Evolutionary conservation across 2,113 vertebrate genomes (phyloP), one percentile per base, ranked within the genome.

Genomic region (Phalacrocorax brasilianus): DNA sequence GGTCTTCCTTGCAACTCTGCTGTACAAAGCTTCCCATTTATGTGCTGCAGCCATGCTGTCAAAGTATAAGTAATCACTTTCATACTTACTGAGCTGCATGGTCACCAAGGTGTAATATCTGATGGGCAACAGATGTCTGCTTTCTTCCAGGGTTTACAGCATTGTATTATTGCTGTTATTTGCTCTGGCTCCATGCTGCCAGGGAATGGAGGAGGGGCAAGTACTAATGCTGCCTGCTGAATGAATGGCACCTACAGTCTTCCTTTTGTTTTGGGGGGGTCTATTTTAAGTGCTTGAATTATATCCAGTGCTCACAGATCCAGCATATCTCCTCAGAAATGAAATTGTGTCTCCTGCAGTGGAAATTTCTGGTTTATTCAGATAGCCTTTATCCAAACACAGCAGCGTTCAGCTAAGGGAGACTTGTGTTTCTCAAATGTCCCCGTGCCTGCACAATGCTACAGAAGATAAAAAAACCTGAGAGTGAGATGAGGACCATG

Each of bases 21-120:
- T 23, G 62, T 40, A 77, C 79, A 93, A 49, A 91, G 89, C 78
- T 84, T 68, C 87, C 62, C 63, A 35, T 88, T 95, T 17, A 20
- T 40, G 85, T 75, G 74, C 73, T 56, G 56, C 1, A 42, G 91
- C 58, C 62, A 0, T 18, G 88, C 94, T 95, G 96, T 97, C 96
- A 95, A 63, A 59, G 81, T 65, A 9, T 80, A 91, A 97, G 91
- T 76, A 92, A 97, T 96, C 82, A 53, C 94, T 94, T 96, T 95
- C 96, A 97, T 95, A 94, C 88, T 96, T 66, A 35, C 89, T 66
- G 95, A 92, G 84, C 95, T 92, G 87, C 58, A 8, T 68, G 94
- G 93, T 97, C 97, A 96, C 93, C 70, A 87, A 95, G 94, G 96
- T 96, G 94, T 68, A 94, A 91, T 95, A 96, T 91, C 96, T 97